phyloP scores from a whole-genome alignment of 2,113 vertebrate genomes.

The Podocnemis expansa region DNA sequence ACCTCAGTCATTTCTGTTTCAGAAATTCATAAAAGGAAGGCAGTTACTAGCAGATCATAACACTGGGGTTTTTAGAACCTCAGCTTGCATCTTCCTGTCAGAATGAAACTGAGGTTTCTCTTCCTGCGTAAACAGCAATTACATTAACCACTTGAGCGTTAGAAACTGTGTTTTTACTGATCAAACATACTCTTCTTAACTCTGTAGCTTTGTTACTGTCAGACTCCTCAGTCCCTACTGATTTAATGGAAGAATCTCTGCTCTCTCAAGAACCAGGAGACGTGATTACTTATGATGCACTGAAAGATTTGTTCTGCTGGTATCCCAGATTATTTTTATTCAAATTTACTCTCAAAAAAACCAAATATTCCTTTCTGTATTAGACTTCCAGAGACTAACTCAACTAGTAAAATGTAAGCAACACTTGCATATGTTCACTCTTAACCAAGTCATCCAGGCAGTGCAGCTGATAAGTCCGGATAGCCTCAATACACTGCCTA shows the following conservation, averaged over 20 bases:
- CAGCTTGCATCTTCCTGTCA: constrained; percentile 38
- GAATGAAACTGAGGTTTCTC: not conserved
- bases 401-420: not conserved
- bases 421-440: accelerated
- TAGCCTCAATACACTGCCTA: not conserved
- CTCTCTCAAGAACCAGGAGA: not conserved
- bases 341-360: not conserved
- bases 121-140: not conserved
- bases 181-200: not conserved
- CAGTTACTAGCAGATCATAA: not conserved
- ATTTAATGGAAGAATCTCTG: not conserved
- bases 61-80: not conserved
- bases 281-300: not conserved
- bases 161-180: not conserved
- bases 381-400: not conserved
- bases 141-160: not conserved
- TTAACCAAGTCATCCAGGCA: not conserved
- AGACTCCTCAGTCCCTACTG: not conserved
- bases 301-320: not conserved
- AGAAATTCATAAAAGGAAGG: not conserved
- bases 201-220: not conserved
- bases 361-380: not conserved
- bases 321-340: not conserved
- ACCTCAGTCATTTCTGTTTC: not conserved
- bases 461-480: not conserved